Evolutionary conservation across 2,888 invertebrate genomes (phyloP).

Genomic region (Aporophyla lueneburgensis): DNA sequence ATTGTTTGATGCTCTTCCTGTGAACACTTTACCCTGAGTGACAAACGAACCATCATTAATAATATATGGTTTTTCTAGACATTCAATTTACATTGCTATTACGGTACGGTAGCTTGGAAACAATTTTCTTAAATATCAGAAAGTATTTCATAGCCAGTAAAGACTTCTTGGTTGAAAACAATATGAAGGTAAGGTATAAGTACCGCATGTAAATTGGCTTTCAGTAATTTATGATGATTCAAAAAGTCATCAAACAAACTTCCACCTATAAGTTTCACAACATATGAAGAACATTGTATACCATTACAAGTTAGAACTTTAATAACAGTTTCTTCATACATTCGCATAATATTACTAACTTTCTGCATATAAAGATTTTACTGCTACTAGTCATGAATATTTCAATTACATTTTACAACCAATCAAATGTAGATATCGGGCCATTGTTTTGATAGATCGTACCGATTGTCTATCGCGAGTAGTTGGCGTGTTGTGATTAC

Average conservation of each 20-base stretch:
- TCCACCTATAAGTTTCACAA: neutral
- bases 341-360: slow-evolving; percentile 8
- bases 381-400: slow-evolving; percentile 30
- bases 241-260: slow-evolving; percentile 1
- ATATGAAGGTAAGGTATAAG: neutral
- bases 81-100: slow-evolving; percentile 11
- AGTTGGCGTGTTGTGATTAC: slow-evolving; percentile 57
- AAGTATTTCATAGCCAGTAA: neutral
- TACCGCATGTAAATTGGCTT: neutral
- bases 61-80: slow-evolving; percentile 2
- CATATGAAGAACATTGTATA: neutral
- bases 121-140: neutral
- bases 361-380: slow-evolving; percentile 29
- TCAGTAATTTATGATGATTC: neutral
- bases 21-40: slow-evolving; percentile 23
- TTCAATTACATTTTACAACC: slow-evolving; percentile 35
- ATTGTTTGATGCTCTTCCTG: slow-evolving; percentile 44
- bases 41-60: slow-evolving; percentile 37
- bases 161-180: neutral
- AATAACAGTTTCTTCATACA: slow-evolving; percentile 8
- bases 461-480: slow-evolving; percentile 20
- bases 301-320: neutral
- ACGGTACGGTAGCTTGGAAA: neutral
- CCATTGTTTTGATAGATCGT: slow-evolving; percentile 45
- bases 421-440: slow-evolving; percentile 25